Evolutionary conservation across 2,888 invertebrate species (phyloP), one percentile per base, ranked within the genome.

Genomic region (Leistus spinibarbis): DNA sequence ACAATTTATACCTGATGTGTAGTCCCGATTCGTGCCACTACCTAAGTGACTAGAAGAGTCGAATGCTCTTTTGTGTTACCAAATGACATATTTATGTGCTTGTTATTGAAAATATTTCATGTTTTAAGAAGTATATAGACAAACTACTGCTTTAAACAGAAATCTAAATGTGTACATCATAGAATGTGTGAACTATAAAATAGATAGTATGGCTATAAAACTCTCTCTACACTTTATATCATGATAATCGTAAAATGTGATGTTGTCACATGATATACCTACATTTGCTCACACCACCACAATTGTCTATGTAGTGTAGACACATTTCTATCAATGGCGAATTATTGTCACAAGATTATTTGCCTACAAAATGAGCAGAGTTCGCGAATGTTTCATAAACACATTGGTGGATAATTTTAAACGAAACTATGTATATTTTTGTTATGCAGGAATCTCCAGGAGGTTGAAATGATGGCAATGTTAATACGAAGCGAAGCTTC

Each of bases 181-280:
- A 66, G n/a, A 73, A 73, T 67, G 73, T 73, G 73, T 73, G 73
- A 73, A 73, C 73, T 73, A 73, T 73, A 73, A 73, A 73, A 60
- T 23, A 60, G 67, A 73, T 73, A 73, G 67, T 73, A 23, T 20
- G 9, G 24, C 66, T 64, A 64, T 24, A 66, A 67, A 73, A 73
- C 9, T 10, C 62, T 67, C 62, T 60, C 67, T 73, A 66, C 73
- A 62, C 67, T 73, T 73, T 73, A 73, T 73, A 66, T 67, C 66
- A 73, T 66, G 72, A 72, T 72, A 66, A 72, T 73, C 73, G 67
- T 73, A 73, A 73, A 73, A 60, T 40, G 20, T 9, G 62, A 69
- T 69, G 62, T 13, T 64, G 64, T 64, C 65, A 65, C 65, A 24
- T 19, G 65, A 53, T 24, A 24, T 40, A 72, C 64, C 65, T 40